Percentiles rank a stretch among this genome's conserved stretches.
These are phyloP conservation scores for Mayetiola destructor DNA, from an alignment of 2,888 invertebrate species.

Conservation along the genomic window DNA sequence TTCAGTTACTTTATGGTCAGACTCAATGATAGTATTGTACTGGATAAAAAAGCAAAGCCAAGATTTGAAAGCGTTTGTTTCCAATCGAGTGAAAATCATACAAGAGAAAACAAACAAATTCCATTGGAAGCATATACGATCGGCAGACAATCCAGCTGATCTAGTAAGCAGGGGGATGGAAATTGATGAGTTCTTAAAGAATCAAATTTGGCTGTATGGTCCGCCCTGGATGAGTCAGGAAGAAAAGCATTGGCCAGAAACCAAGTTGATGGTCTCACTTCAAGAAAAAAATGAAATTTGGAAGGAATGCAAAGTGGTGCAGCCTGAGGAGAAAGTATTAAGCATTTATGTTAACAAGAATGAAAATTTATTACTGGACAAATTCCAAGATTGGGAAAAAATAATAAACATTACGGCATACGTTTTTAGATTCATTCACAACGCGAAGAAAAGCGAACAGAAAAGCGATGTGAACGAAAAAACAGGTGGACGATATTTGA, in stretches of 20 bases:
- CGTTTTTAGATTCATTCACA: neutral
- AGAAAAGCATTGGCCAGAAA: neutral
- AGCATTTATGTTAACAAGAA: neutral
- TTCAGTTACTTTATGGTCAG: conserved; percentile 19
- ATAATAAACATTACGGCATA: neutral
- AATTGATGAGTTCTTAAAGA: neutral
- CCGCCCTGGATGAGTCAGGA: neutral
- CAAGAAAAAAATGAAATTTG: neutral
- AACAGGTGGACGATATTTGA: neutral
- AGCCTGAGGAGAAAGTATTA: neutral
- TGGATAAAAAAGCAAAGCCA: conserved; percentile 20
- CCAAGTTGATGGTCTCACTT: neutral
- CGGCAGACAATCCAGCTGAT: conserved; percentile 22
- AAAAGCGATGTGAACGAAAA: too few species aligned
- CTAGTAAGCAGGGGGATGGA: conserved; percentile 20
- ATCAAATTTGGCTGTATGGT: neutral
- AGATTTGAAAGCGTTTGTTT: conserved; percentile 22
- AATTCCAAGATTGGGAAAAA: neutral
- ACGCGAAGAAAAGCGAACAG: neutral
- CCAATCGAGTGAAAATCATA: conserved; percentile 21
- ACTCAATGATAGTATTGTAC: conserved; percentile 21
- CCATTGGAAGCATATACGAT: conserved; percentile 21
- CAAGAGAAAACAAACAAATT: conserved; percentile 16
- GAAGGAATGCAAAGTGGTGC: neutral
- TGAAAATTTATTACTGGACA: neutral